A percentile compares a stretch with the other conserved stretches of the same genome.
Evolutionary conservation across 2,888 invertebrate genomes (phyloP).

Genomic region (Dicranocentrus wangi): DNA sequence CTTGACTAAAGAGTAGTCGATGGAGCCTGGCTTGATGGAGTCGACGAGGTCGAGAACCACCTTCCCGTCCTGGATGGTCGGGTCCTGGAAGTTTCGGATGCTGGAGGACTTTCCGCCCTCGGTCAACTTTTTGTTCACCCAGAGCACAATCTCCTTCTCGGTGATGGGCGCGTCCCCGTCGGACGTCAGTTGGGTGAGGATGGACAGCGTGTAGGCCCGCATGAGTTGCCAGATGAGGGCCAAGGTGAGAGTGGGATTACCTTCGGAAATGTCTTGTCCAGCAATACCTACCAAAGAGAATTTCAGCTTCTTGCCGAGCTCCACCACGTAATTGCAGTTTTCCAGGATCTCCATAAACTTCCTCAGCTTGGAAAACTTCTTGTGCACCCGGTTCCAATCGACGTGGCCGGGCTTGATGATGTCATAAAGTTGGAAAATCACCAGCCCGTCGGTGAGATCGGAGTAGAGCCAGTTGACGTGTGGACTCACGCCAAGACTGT

Average conservation of each 20-base stretch:
- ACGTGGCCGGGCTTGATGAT: constrained; percentile 97
- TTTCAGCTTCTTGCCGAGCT: constrained; percentile 92
- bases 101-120: constrained; percentile 75
- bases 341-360: constrained; percentile 98
- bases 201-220: constrained; percentile 97
- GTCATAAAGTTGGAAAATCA: constrained; percentile 99
- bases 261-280: constrained; percentile 96
- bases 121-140: constrained; percentile 94
- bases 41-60: constrained; percentile 97
- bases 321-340: constrained; percentile 99
- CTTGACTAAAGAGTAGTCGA: constrained; percentile 93
- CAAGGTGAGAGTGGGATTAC: constrained; percentile 89
- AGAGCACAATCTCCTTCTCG: constrained; percentile 95
- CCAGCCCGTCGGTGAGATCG: constrained; percentile 94
- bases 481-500: constrained; percentile 88
- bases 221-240: constrained; percentile 99
- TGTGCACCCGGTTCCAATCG: constrained; percentile 87
- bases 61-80: constrained; percentile 89
- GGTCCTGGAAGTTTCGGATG: constrained; percentile 81
- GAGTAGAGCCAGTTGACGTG: constrained; percentile 98
- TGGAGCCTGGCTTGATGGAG: constrained; percentile 94
- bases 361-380: constrained; percentile 90
- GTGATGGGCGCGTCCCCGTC: constrained; percentile 89
- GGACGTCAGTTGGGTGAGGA: constrained; percentile 91
- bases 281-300: constrained; percentile 98